Percentiles rank a stretch among this genome's conserved stretches.
These are phyloP conservation scores for Germaria angustata DNA, from an alignment of 2,888 invertebrate genomes.

Conservation along the genomic window DNA sequence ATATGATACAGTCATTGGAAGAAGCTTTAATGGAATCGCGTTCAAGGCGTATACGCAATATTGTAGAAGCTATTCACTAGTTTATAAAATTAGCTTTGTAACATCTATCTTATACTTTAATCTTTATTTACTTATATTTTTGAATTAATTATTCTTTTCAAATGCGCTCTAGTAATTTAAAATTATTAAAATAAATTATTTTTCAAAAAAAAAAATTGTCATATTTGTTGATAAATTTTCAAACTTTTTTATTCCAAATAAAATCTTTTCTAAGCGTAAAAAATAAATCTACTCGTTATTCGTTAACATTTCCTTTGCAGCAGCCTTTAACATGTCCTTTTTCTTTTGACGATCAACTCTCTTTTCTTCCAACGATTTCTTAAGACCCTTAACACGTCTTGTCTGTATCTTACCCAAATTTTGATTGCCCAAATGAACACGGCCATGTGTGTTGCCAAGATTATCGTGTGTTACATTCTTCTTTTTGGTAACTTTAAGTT, in stretches of 20 bases:
- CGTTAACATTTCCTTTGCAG: conserved; percentile 70
- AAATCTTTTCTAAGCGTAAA: too few species aligned
- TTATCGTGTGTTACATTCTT: conserved; percentile 94
- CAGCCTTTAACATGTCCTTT: conserved; percentile 77
- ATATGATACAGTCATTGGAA: conserved; percentile 84
- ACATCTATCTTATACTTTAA: too few species aligned
- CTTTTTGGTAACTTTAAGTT: conserved; percentile 88
- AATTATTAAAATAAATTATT: too few species aligned
- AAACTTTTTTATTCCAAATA: too few species aligned
- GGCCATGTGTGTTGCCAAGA: conserved; percentile 93
- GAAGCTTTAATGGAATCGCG: conserved; percentile 83
- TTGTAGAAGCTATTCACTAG: conserved; percentile 76
- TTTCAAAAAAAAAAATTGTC: too few species aligned
- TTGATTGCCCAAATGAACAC: conserved; percentile 96
- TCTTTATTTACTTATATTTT: too few species aligned
- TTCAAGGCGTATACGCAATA: conserved; percentile 80
- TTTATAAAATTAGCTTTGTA: neutral
- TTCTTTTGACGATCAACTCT: conserved; percentile 83
- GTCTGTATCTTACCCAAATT: conserved; percentile 90
- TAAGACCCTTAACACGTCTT: conserved; percentile 93
- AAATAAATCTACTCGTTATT: conserved; percentile 59
- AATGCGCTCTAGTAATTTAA: too few species aligned
- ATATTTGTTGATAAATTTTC: too few species aligned
- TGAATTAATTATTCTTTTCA: too few species aligned
- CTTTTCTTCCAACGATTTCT: conserved; percentile 86